Conservation (phyloP, 1,140 invertebrate genomes). For the Diorhabda carinulata region DNA sequence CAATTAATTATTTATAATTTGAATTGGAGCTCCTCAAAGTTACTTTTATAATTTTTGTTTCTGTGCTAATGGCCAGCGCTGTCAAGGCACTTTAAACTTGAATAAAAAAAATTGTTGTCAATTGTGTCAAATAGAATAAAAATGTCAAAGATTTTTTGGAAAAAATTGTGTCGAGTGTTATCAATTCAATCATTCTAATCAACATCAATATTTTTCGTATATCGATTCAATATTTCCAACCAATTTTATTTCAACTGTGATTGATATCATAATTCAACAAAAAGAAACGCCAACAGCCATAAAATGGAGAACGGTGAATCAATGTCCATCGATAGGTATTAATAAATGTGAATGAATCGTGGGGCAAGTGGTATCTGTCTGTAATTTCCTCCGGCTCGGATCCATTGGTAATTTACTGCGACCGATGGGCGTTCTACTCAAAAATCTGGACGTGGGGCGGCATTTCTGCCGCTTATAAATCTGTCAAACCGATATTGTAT, state of each 20-base stretch:
- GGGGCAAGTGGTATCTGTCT: slow-evolving; percentile 24
- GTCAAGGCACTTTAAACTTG: too few species aligned
- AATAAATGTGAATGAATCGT: slow-evolving; percentile 22
- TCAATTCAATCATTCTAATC: too few species aligned
- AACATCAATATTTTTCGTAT: too few species aligned
- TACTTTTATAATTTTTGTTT: too few species aligned
- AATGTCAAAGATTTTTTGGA: too few species aligned
- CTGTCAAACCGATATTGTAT: slow-evolving; percentile 44
- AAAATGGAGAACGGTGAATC: background rate
- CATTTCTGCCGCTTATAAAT: slow-evolving; percentile 41
- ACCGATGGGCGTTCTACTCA: slow-evolving; percentile 43
- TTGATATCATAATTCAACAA: background rate
- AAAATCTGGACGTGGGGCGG: slow-evolving; percentile 41
- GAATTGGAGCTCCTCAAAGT: too few species aligned
- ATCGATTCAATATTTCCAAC: too few species aligned
- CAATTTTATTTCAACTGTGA: background rate
- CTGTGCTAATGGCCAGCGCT: too few species aligned
- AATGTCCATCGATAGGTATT: slow-evolving; percentile 5
- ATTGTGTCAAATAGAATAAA: too few species aligned
- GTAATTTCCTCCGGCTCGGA: slow-evolving; percentile 31
- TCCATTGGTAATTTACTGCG: slow-evolving; percentile 33
- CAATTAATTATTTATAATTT: too few species aligned
- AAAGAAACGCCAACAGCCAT: background rate
- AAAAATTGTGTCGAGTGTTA: too few species aligned
- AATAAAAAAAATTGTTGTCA: too few species aligned